These are phyloP conservation scores for Notodonta ziczac DNA, from an alignment of 2,888 invertebrate genomes.

Conservation along the genomic window DNA sequence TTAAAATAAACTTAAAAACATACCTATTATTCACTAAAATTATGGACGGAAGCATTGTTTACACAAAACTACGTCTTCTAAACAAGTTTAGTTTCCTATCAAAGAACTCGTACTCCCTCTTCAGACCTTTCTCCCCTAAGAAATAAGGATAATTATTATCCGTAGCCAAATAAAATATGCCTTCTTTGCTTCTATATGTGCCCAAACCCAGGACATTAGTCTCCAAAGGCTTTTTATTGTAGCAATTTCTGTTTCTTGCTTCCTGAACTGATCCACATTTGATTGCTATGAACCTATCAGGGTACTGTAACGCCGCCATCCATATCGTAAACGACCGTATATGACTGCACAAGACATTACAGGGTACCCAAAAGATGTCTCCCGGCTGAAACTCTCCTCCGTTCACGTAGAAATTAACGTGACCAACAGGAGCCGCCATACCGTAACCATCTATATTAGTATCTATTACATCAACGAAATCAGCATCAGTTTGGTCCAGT, in stretches of 20 bases:
- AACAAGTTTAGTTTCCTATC: constrained; percentile 32
- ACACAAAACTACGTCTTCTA: constrained; percentile 12
- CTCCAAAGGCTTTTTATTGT: constrained; percentile 44
- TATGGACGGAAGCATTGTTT: neutral
- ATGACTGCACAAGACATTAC: constrained; percentile 55
- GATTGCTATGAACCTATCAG: constrained; percentile 52
- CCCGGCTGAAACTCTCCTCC: constrained; percentile 68
- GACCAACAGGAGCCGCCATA: constrained; percentile 66
- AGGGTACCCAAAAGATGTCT: constrained; percentile 48
- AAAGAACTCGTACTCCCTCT: constrained; percentile 54
- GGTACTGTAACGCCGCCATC: constrained; percentile 52
- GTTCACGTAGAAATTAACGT: constrained; percentile 70
- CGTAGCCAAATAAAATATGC: constrained; percentile 56
- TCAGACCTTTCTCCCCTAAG: constrained; percentile 62
- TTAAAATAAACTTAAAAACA: too few relatives aligned
- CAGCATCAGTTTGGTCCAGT: constrained; percentile 63
- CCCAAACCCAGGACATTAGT: constrained; percentile 53
- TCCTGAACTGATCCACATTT: constrained; percentile 58
- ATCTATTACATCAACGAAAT: constrained; percentile 61
- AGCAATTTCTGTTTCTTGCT: constrained; percentile 53
- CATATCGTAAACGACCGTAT: constrained; percentile 49
- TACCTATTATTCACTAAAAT: too few relatives aligned
- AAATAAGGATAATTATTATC: constrained; percentile 58
- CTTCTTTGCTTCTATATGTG: constrained; percentile 45
- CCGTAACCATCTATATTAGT: constrained; percentile 71